A percentile compares a stretch with the other conserved stretches of the same genome.
Conservation (phyloP, 2,888 invertebrate genomes). For the Rhabditoides inermis region DNA sequence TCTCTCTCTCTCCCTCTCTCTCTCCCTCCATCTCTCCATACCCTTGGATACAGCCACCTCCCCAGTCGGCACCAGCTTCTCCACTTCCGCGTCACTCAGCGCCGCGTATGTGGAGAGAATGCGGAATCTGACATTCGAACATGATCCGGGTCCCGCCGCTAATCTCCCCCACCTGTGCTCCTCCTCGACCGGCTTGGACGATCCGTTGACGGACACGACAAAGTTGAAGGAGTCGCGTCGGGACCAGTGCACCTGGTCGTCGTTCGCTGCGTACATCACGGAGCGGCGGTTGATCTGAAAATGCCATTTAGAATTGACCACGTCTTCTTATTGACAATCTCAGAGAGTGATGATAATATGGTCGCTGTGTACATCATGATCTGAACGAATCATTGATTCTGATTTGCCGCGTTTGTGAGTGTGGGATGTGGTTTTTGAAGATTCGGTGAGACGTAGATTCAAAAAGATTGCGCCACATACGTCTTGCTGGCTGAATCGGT, state of each 20-base stretch:
- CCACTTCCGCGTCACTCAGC: constrained; percentile 20
- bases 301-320: too few species aligned
- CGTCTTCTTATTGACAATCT: too few species aligned
- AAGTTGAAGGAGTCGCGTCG: constrained; percentile 27
- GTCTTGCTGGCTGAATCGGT: constrained; percentile 25
- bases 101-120: constrained; percentile 41
- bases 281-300: constrained; percentile 27
- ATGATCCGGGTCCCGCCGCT: not conserved
- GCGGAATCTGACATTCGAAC: constrained; percentile 28
- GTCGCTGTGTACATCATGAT: too few species aligned
- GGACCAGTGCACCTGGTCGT: constrained; percentile 26
- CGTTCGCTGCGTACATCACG: constrained; percentile 23
- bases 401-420: too few species aligned
- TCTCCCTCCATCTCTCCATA: not conserved
- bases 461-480: too few species aligned
- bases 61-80: constrained; percentile 20
- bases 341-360: too few species aligned
- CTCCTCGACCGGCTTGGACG: constrained; percentile 11
- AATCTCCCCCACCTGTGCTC: constrained; percentile 13
- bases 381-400: too few species aligned
- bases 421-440: too few species aligned
- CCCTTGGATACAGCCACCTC: constrained; percentile 25
- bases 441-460: too few species aligned
- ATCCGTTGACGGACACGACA: constrained; percentile 21
- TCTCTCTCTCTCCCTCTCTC: not conserved